Base-by-base conservation (phyloP, 2,888 invertebrate species). In the Euzophera pinguis region DNA sequence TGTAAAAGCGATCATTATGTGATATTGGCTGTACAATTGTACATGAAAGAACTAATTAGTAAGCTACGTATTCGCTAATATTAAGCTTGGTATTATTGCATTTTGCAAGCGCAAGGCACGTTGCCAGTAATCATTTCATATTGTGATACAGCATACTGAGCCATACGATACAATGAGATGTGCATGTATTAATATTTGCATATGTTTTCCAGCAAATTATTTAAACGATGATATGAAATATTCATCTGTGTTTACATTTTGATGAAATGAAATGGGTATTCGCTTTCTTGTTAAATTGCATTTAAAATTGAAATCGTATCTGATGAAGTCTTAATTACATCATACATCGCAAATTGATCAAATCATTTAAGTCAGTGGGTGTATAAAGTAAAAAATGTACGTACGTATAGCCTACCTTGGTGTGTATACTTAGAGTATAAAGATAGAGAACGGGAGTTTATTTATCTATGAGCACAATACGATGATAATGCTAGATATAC, bases 1-100 rank as follows among this genome's bases (percentile, higher is more conserved):
- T 34, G 10, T 45, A 16, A 45, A n/a, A 7, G 32, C 5, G 55
- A 59, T 41, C 55, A 53, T 61, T 62, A 58, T 57, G 62, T 60
- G 59, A 63, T 59, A 56, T 61, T 61, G 60, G 60, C 56, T 59
- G 58, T 53, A 54, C 58, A 32, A 59, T 55, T 59, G 58, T 53
- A 54, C 58, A 32, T 32, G 45, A 12, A 45, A 45, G 45, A 32
- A 32, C 45, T 45, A 45, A 45, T 45, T 45, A 45, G 32, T 16
- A 16, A 45, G 29, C 43, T 45, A 29, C 43, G 13, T 13, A 13
- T 16, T 45, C 12, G 14, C 12, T 16, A 41, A 41, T 29, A 45
- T 12, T 43, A 34, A 45, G 34, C 45, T 45, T 6, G 16, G 45
- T 45, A 45, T 45, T 45, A 45, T 45, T 45, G 29, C 45, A 32